Base-by-base conservation (phyloP, 2,888 invertebrate genomes). In the Synanthedon vespiformis region DNA sequence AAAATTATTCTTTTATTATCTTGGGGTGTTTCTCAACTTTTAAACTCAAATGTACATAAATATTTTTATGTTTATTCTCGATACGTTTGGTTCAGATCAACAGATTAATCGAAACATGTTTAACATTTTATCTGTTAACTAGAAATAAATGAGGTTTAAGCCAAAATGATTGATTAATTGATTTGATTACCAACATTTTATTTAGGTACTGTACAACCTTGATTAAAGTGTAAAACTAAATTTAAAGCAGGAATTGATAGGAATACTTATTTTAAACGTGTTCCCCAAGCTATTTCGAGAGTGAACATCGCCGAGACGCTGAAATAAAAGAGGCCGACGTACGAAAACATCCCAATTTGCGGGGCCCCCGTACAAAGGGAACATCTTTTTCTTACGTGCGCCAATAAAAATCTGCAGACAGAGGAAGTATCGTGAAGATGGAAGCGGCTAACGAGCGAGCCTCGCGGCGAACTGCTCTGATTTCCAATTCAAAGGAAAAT, bases 401-500 rank as follows among this genome's bases (percentile, higher is more conserved):
- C 64, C 65, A 67, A 77, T 79, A 82, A 84, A 86, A 87, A 86
- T 86, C 86, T 83, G 85, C 77, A 78, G 70, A 41, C 70, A 59
- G 54, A 56, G 60, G 70, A 71, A 75, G 78, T 76, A 81, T 79
- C 77, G 77, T 65, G 74, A 81, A 84, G 83, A 83, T 78, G 80
- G 78, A 80, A 74, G 63, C 62, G 66, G 72, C 82, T 85, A 86
- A 86, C 86, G 86, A 84, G 82, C 70, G 68, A 61, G 70, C 65
- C 77, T 71, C 75, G 79, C 75, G 74, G 74, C 79, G 73, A 72
- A 67, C 75, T 82, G 82, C 86, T 87, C 87, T 88, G 88, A 88
- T 88, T 88, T 88, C 86, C 88, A 86, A 88, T 88, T 88, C 88
- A 87, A 86, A 87, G 87, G 87, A 86, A 88, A 88, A 88, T 88